Evolutionary conservation across 2,888 invertebrate genomes (phyloP), one percentile per base, ranked within the genome.

Genomic region (Prosapia bicincta): DNA sequence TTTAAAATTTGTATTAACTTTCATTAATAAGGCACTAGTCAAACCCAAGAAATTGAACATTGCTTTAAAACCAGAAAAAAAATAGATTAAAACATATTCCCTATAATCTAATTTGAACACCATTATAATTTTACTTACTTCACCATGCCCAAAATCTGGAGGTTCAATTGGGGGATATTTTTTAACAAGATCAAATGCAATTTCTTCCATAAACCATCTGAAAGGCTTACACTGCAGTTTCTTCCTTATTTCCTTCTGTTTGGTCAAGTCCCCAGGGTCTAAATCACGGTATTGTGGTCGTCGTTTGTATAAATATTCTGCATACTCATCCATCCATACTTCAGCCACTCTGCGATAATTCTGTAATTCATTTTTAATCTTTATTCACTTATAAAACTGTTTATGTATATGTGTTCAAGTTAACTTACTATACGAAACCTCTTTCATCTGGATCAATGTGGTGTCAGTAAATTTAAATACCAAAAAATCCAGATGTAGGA

Each of bases 281-380:
- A 96, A 86, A 0, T 84, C 83, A 15, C 89, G 86, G 82, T 95
- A 93, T 82, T 93, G 91, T 0, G 97, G 93, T 30, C 93, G 87
- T 0, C 96, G 88, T 78, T 87, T 85, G 86, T 98, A 98, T 72
- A 99, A 84, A 83, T 90, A 91, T 80, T 97, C 89, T 1, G 94
- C 95, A 84, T 97, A 99, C 82, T 98, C 98, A 83, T 99, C 98
- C 98, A 99, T 98, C 98, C 98, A 99, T 1, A 98, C 98, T 82
- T 96, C 96, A 0, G 97, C 97, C 0, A 98, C 97, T 77, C 98
- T 89, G 66, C 92, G 90, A 85, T 96, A 96, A 85, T 98, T 98
- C 93, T 94, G 83, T 20, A 81, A 80, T 38, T 66, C 74, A 15
- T 38, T 38, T 9, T 6, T 28, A n/a, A n/a, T n/a, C n/a, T n/a